Evolutionary conservation across 2,797 vertebrate species (phyloP), one percentile per base, ranked within the genome.

Genomic region (Babyrousa celebensis): DNA sequence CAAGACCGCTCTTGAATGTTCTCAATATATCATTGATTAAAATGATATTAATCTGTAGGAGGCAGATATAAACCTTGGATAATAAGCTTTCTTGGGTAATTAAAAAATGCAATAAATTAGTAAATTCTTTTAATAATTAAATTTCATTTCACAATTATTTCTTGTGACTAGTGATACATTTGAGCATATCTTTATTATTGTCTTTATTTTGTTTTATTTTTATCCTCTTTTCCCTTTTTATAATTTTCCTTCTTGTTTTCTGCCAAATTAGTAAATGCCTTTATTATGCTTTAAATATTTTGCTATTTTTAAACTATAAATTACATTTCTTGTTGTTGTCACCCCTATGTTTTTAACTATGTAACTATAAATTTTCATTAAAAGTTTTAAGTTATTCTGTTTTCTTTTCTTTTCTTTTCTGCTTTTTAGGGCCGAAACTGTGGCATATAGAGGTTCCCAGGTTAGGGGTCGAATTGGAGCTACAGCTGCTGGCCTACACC

Each of bases 111-210:
- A 75, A 7, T 71, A 85, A 65, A 89, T 85, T 40, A 85, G 40
- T 85, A 68, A 63, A 3, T 93, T 95, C 29, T 20, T 85, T 89
- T 95, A 91, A 85, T 27, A 85, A 85, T 60, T 48, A 93, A 79
- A 91, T 78, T 91, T 93, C 58, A 89, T 89, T 91, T 91, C 20
- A 93, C 4, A 93, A 83, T 80, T 82, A 67, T 71, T 95, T 95
- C 65, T 88, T 87, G 1, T 78, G 79, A 67, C 89, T 79, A 84
- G 60, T 80, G 60, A 67, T 75, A 29, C 65, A 75, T 62, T 86
- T 82, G 14, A 79, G 72, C 71, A 29, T 58, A 17, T 62, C 75
- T 75, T 95, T 65, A 78, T 68, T 79, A 62, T 4, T 9, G 17
- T 83, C 36, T 74, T 90, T 89, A 32, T 72, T 89, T 94, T 91